Base-by-base conservation (phyloP, 2,113 vertebrate genomes). In the Caranx ignobilis region DNA sequence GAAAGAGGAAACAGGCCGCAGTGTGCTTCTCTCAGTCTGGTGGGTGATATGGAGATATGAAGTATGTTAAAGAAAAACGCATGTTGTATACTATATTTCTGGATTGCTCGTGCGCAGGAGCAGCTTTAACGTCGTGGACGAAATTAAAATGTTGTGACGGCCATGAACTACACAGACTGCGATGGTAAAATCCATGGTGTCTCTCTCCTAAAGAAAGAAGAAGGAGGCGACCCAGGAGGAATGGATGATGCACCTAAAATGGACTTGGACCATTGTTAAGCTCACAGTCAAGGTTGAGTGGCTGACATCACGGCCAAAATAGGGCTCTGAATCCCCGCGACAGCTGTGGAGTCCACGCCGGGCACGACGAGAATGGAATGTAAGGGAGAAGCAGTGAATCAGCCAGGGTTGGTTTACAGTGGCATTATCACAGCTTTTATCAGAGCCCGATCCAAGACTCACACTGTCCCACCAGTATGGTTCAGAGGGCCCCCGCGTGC, bases 281-380 rank as follows among this genome's bases (percentile, higher is more conserved):
- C 79, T 77, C 59, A 47, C 77, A 79, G 87, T 77, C 81, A 75
- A 85, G 88, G 85, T 11, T 83, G 70, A 64, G 64, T 6, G 18
- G 15, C 74, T 88, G 90, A 89, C 87, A 90, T 89, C 89, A 89
- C 68, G 66, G 83, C 74, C 71, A 84, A 85, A 90, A 90, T 71
- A 73, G 31, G 84, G 26, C 55, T 66, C 79, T 83, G 71, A 88
- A 87, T 88, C 86, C 79, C 59, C 59, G 11, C 48, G 10, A 90
- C 92, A 93, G 92, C 92, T 93, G 77, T 21, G 86, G 55, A 32
- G 57, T 77, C 69, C 54, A 43, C 19, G 60, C 66, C 31, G 77
- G 60, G 82, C 80, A 86, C 32, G 81, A 71, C 64, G 65, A 70
- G 81, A 91, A 89, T 88, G 91, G 85, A 88, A 93, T 88, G 88